Evolutionary conservation across 1,140 invertebrate species (phyloP).

Genomic region (Rhyzopertha dominica): DNA sequence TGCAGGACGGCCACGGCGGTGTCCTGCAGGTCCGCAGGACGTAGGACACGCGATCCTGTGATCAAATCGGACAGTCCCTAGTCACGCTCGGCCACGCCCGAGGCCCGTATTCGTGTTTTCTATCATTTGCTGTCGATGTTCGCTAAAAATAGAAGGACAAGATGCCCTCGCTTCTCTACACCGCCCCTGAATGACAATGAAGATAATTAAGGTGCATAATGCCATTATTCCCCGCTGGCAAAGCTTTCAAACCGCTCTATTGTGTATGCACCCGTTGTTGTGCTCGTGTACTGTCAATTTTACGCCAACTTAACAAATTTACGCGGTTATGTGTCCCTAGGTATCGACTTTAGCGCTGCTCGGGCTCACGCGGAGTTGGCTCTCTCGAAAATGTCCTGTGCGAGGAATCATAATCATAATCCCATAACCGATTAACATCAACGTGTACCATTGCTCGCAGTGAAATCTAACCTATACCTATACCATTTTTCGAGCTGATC

Average conservation of each 20-base stretch:
- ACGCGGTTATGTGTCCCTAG: background rate
- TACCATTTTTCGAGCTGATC: too few relatives aligned
- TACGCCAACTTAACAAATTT: constrained; percentile 1
- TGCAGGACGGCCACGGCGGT: constrained; percentile 10
- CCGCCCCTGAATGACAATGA: background rate
- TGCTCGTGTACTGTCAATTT: background rate
- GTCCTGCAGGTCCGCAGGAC: constrained; percentile 18
- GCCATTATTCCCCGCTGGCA: background rate
- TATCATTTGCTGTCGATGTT: constrained; percentile 11
- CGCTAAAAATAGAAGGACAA: constrained; percentile 12
- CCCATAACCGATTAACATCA: background rate
- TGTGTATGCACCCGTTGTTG: background rate
- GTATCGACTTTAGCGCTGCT: background rate
- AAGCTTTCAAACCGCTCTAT: background rate
- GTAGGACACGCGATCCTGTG: constrained; percentile 21
- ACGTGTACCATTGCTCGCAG: too few relatives aligned
- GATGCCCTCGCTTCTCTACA: constrained; percentile 4
- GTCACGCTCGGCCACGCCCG: constrained; percentile 17
- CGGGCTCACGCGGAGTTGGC: background rate
- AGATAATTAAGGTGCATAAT: background rate
- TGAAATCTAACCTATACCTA: too few relatives aligned
- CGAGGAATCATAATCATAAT: background rate
- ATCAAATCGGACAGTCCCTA: constrained; percentile 17
- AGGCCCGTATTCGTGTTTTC: constrained; percentile 11
- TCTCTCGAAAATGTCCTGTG: background rate